Base-by-base conservation (phyloP, 2,888 invertebrate species). In the Plemyria rubiginata region DNA sequence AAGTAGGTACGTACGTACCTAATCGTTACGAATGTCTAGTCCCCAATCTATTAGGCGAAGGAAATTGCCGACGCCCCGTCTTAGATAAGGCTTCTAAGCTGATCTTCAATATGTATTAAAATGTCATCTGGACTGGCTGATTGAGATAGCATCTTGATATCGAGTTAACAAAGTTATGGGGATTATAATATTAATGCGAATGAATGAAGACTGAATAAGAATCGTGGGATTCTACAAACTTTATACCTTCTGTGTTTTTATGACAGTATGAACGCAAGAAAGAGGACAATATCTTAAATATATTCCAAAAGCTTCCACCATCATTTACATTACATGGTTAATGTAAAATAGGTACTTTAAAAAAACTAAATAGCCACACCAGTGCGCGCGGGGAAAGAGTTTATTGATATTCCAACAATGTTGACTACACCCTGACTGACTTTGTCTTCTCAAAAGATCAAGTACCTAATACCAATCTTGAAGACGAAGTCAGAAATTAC, bases 21-120 rank as follows among this genome's bases (percentile, higher is more conserved):
- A 78, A 81, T 84, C 72, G 76, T 76, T 79, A 83, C 81, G 79
- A 81, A 72, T 77, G 80, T 79, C 81, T 79, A 77, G 80, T 79
- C 78, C 80, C 82, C 81, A 83, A 84, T 85, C 90, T 85, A 90
- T 90, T 86, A 87, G 85, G 74, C 74, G 77, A 80, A 91, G 91
- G 91, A 92, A 92, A 92, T 92, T 92, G 91, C 88, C 66, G 76
- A 77, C 84, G 79, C 75, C 85, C 81, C 85, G 85, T 90, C 91
- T 91, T 86, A 89, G 87, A 87, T 86, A 84, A 82, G 82, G 79
- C 69, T 75, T 74, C 73, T 70, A 72, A 75, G 71, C 71, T 67
- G 66, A 71, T 72, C 72, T 67, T 70, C 70, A 64, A 64, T 66
- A 70, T 74, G 72, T 73, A 75, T 78, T 77, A 77, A 68, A 70